Conservation (phyloP, 2,888 invertebrate genomes). For the Synanthedon andrenaeformis region DNA sequence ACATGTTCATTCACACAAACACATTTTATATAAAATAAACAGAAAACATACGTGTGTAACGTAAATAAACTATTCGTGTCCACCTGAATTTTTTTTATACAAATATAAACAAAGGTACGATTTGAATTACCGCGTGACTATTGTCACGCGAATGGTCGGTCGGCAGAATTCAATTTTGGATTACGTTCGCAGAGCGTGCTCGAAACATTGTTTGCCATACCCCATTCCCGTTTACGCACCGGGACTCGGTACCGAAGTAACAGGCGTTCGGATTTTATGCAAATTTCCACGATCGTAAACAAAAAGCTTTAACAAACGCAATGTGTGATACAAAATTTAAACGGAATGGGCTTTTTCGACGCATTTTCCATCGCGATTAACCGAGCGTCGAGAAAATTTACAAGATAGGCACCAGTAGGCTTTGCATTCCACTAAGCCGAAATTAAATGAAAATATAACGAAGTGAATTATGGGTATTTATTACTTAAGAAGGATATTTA, state of each 20-base stretch:
- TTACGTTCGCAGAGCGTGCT: slow-evolving; percentile 21
- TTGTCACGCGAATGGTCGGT: slow-evolving; percentile 11
- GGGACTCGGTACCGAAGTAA: slow-evolving; percentile 13
- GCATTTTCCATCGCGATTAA: slow-evolving; percentile 8
- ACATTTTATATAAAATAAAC: not conserved
- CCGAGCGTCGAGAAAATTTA: slow-evolving; percentile 3
- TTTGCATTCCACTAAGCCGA: not conserved
- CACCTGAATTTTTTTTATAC: not conserved
- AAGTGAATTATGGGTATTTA: slow-evolving; percentile 9
- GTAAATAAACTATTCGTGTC: not conserved
- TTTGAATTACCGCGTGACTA: slow-evolving; percentile 13
- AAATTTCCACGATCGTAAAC: slow-evolving; percentile 28
- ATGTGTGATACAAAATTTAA: slow-evolving; percentile 15
- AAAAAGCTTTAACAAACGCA: slow-evolving; percentile 22
- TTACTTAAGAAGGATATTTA: slow-evolving; percentile 12
- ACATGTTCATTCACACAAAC: not conserved
- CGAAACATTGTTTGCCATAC: slow-evolving; percentile 25
- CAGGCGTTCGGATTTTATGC: slow-evolving; percentile 26
- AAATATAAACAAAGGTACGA: slow-evolving; percentile 15
- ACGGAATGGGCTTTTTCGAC: slow-evolving; percentile 10
- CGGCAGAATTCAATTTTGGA: slow-evolving; percentile 30
- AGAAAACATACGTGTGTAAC: not conserved
- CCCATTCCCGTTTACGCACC: slow-evolving; percentile 20
- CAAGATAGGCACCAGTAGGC: not conserved
- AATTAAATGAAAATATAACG: not conserved